Evolutionary conservation across 2,797 vertebrate species (phyloP).

Genomic region (Glossophaga mutica): DNA sequence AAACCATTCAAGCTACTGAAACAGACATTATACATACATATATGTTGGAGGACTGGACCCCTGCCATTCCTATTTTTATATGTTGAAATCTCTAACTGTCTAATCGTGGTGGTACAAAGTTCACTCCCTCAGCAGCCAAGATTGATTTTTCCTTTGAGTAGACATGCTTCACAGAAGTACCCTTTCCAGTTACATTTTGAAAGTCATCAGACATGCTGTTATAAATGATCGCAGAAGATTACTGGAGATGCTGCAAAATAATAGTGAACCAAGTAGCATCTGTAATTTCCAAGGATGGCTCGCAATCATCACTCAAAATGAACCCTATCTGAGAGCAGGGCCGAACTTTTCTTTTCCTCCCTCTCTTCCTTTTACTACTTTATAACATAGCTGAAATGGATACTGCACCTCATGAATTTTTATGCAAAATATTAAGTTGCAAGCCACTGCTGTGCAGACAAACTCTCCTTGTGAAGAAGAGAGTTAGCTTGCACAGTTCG

Average conservation of each 20-base stretch:
- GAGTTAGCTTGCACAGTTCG: conserved; percentile 31
- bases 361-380: conserved; percentile 71
- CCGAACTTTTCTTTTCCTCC: conserved; percentile 73
- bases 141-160: conserved; percentile 83
- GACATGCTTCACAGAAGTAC: conserved; percentile 81
- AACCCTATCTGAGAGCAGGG: conserved; percentile 77
- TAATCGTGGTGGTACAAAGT: conserved; percentile 72
- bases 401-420: conserved; percentile 80
- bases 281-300: conserved; percentile 85
- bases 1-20: conserved; percentile 57
- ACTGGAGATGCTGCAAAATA: conserved; percentile 84
- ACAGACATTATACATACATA: conserved; percentile 20
- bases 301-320: conserved; percentile 83
- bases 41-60: conserved; percentile 39
- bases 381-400: conserved; percentile 77
- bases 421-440: conserved; percentile 80
- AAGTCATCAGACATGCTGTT: conserved; percentile 85
- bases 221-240: conserved; percentile 85
- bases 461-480: conserved; percentile 62
- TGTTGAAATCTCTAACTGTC: conserved; percentile 72
- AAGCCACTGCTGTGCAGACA: conserved; percentile 62
- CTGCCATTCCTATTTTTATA: conserved; percentile 69
- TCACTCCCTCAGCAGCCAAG: conserved; percentile 78
- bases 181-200: conserved; percentile 83
- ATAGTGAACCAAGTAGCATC: conserved; percentile 82